Evolutionary conservation across 2,797 vertebrate genomes (phyloP), one percentile per base, ranked within the genome.

Genomic region (Scyliorhinus canicula): DNA sequence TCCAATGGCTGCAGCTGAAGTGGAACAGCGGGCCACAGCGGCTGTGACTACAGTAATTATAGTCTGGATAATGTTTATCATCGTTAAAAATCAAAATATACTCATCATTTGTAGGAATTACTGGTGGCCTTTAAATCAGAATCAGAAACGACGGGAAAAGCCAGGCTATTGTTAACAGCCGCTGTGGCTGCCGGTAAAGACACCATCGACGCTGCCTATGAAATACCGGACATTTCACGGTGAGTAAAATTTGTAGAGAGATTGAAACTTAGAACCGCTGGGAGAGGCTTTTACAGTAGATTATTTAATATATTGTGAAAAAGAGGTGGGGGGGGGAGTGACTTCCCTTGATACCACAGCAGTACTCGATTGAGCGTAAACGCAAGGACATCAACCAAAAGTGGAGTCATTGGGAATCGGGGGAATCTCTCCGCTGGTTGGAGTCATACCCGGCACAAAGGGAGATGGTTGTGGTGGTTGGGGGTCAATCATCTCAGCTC

Each of bases 151-250:
- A 96, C 96, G 74, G 97, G 96, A 93, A 96, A 95, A n/a, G 96
- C 97, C 90, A 97, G 95, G 95, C 97, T 98, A 90, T 95, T 98
- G 96, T 95, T 98, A 95, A 98, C 97, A 0, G 97, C 98, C 63
- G 98, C 98, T 0, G 96, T 98, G 79, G 95, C 98, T 0, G 97
- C 97, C 6, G 97, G 97, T 95, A 98, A 97, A 96, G 9, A 90
- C 11, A 95, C 96, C 60, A 88, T 96, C n/a, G 95, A 95, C 9
- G 91, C 12, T 2, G 95, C 95, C 0, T 97, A 97, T 6, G 67
- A 96, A 12, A 95, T 95, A 5, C 3, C 50, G 35, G 85, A 52
- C 4, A 57, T 88, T 57, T 55, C 85, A 88, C 6, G 16, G 85
- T 88, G 35, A 57, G 52, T 88, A 6, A 21, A 26, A 47, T 19